Evolutionary conservation across 2,888 invertebrate species (phyloP).

Genomic region (Chaetoderma sp.): DNA sequence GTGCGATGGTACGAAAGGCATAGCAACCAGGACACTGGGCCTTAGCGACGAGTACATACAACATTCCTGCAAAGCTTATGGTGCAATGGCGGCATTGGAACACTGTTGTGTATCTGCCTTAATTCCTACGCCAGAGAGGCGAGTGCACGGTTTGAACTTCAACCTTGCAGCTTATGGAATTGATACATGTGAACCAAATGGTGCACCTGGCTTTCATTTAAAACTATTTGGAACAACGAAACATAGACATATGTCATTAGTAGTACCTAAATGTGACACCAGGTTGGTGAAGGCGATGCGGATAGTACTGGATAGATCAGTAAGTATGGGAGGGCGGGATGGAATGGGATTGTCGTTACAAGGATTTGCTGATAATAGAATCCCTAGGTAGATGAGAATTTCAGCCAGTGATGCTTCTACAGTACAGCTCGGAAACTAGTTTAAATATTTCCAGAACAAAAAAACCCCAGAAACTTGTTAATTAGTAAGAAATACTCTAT

Average conservation of each 20-base stretch:
- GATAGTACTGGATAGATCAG: slow-evolving; percentile 63
- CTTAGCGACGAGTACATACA: slow-evolving; percentile 59
- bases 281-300: slow-evolving; percentile 58
- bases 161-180: slow-evolving; percentile 59
- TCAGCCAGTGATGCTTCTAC: too few species aligned
- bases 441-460: too few species aligned
- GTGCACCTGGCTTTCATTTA: slow-evolving; percentile 52
- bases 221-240: slow-evolving; percentile 63
- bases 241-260: slow-evolving; percentile 58
- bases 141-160: slow-evolving; percentile 57
- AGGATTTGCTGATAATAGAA: too few species aligned
- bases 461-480: too few species aligned
- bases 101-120: slow-evolving; percentile 43
- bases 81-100: slow-evolving; percentile 61
- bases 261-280: slow-evolving; percentile 59
- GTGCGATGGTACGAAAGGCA: slow-evolving; percentile 59
- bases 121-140: slow-evolving; percentile 37
- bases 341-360: too few species aligned
- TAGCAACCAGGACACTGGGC: slow-evolving; percentile 53
- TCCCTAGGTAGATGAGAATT: too few species aligned
- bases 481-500: too few species aligned
- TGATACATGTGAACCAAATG: slow-evolving; percentile 39
- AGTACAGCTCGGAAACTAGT: too few species aligned
- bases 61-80: slow-evolving; percentile 58
- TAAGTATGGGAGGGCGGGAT: too few species aligned